Evolutionary conservation across 2,113 vertebrate species (phyloP).

Genomic region (Gadus macrocephalus): DNA sequence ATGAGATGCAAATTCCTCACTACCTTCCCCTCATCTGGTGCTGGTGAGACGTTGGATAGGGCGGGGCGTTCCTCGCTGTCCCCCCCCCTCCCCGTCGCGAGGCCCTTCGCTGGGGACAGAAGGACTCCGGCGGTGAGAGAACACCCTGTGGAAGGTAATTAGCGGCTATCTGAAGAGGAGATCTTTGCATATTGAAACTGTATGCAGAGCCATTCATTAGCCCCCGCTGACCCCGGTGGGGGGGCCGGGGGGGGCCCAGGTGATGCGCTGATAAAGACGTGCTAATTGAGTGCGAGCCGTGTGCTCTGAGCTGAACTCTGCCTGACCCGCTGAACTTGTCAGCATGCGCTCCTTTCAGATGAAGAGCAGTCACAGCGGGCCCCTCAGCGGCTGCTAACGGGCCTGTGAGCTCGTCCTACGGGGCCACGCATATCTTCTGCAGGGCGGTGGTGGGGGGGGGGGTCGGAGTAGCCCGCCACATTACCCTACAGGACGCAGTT

Average conservation of each 20-base stretch:
- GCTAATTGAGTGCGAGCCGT: constrained; percentile 17
- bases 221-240: too few species aligned
- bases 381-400: constrained; percentile 57
- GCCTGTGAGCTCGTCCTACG: constrained; percentile 42
- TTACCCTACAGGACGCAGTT: constrained; percentile 44
- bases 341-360: constrained; percentile 52
- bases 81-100: too few species aligned
- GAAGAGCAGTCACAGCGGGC: constrained; percentile 65
- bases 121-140: too few species aligned
- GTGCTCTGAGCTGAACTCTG: constrained; percentile 57
- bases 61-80: too few species aligned
- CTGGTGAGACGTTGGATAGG: too few species aligned
- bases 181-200: too few species aligned
- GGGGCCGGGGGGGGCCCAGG: not conserved
- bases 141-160: too few species aligned
- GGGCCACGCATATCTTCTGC: constrained; percentile 47
- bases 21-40: too few species aligned
- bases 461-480: constrained; percentile 30
- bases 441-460: constrained; percentile 40
- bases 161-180: too few species aligned
- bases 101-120: too few species aligned
- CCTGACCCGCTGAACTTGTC: constrained; percentile 61
- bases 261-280: constrained; percentile 11
- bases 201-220: too few species aligned
- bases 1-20: too few species aligned